These are phyloP conservation scores for Ptilonorhynchus violaceus DNA, from an alignment of 2,113 vertebrate species.

Conservation along the genomic window DNA sequence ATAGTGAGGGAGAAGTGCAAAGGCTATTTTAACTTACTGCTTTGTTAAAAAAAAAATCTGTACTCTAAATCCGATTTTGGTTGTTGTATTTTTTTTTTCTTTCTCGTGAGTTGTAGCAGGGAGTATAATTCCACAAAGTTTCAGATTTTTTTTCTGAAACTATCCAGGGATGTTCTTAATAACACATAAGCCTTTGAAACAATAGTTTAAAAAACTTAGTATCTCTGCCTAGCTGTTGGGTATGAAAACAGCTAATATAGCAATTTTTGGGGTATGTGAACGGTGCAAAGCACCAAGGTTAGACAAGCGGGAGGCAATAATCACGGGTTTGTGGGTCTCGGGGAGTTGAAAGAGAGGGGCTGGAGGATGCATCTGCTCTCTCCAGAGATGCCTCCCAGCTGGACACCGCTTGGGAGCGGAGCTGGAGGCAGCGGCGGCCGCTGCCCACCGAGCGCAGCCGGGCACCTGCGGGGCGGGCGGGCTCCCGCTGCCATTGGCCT, in stretches of 20 bases:
- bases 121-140: not conserved
- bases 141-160: not conserved
- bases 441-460: not conserved
- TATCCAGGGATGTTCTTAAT: not conserved
- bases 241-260: not conserved
- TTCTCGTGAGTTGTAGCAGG: not conserved
- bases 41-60: not conserved
- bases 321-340: not conserved
- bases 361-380: not conserved
- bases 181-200: not conserved
- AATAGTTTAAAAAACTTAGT: not conserved
- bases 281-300: not conserved
- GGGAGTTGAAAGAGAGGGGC: not conserved
- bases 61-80: not conserved
- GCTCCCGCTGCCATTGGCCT: not conserved
- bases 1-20: not conserved
- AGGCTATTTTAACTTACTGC: not conserved
- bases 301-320: not conserved
- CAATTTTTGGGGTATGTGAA: not conserved
- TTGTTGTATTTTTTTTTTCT: not conserved
- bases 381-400: rapidly evolving
- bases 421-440: not conserved
- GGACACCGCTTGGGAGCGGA: rapidly evolving
- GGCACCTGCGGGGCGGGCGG: not conserved
- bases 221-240: not conserved